Base-by-base conservation (phyloP, 2,113 vertebrate species). In the Tachuris rubrigastra region DNA sequence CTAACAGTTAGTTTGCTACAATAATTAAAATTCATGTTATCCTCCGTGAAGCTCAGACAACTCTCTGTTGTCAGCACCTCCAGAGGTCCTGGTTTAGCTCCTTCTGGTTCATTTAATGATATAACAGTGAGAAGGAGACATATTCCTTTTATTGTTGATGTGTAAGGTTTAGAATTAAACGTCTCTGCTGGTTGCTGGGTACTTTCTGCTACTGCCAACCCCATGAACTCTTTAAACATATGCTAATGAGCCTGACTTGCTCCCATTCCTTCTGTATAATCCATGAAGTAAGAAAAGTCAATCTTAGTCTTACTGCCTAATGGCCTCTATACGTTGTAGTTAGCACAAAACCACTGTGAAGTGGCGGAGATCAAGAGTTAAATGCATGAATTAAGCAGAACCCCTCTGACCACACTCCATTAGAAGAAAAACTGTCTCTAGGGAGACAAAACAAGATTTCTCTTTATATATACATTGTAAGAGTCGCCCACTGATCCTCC, bases 241-340 rank as follows among this genome's bases (percentile, higher is more conserved):
- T 94, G 93, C 83, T 95, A 96, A 97, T 93, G 83, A 95, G 88
- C 73, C 62, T 0, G 2, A 66, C 47, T 96, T 42, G 68, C 67
- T 96, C 88, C 88, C 65, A 2, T 96, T 92, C 87, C 93, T 93
- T 93, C 73, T 93, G 88, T 95, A 93, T 96, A 95, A 96, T 96
- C 92, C 88, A 90, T 25, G 95, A 79, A 96, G 92, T 42, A 96
- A 69, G 88, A 87, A 90, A 96, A 97, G 95, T 96, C 92, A 93
- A 90, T 95, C 90, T 94, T 81, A 85, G 83, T 85, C 77, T 79
- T 81, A 18, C 73, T 90, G 85, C 79, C 87, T 97, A 96, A 96
- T 97, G 92, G 90, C 67, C 49, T 84, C 94, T 90, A 31, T 95
- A 60, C 0, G 4, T 95, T 96, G 92, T 81, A 92, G 92, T 97